A percentile compares a stretch with the other conserved stretches of the same genome.
phyloP scores from a whole-genome alignment of 2,797 vertebrate genomes.

The Capromys pilorides region DNA sequence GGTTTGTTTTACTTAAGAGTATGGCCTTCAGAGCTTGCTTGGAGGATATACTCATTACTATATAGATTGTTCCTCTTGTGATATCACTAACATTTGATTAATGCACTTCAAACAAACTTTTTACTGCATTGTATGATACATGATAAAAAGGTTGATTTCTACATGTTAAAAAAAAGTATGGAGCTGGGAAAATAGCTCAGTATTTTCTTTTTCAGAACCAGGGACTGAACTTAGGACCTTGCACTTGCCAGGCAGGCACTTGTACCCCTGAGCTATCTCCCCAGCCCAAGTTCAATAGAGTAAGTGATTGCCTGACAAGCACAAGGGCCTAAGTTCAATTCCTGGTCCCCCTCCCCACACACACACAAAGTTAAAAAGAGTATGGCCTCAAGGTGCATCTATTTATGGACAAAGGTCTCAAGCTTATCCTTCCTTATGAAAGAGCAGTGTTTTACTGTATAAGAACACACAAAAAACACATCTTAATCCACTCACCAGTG shows the following conservation, averaged over 20 bases:
- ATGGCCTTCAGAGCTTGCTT: no score
- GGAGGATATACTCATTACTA: constrained; percentile 82
- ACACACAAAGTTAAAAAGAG: no score
- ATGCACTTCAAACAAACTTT: constrained; percentile 90
- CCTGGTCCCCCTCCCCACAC: no score
- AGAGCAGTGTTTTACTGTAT: background rate
- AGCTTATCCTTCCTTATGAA: background rate
- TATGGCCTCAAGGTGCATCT: background rate
- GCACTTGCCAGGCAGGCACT: no score
- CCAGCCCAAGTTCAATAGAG: no score
- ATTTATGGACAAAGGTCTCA: background rate
- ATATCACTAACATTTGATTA: constrained; percentile 90
- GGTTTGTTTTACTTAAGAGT: background rate
- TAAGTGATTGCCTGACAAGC: no score
- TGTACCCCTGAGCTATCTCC: no score
- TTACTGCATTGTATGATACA: constrained; percentile 87
- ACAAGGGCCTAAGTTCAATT: no score
- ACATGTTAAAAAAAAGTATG: constrained; percentile 67
- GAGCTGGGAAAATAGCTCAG: no score
- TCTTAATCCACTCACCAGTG: background rate
- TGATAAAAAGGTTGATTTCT: constrained; percentile 88
- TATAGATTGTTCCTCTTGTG: constrained; percentile 89
- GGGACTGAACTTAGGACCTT: no score
- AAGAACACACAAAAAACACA: background rate
- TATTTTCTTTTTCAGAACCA: no score